Evolutionary conservation across 2,797 vertebrate genomes (phyloP), one percentile per base, ranked within the genome.

Genomic region (Cyprinella venusta): DNA sequence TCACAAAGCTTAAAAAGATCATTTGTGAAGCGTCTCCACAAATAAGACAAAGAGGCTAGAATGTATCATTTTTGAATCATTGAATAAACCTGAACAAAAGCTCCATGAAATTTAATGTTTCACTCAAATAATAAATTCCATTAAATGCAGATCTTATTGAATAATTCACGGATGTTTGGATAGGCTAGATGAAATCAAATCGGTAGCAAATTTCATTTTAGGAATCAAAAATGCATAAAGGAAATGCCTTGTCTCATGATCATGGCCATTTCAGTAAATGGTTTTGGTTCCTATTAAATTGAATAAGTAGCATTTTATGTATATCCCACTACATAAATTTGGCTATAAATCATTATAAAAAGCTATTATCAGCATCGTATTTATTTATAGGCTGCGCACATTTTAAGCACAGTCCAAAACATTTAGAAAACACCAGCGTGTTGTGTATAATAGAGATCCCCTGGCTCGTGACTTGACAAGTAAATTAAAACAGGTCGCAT

Each of bases 401-500:
- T 24, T 54, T n/a, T 38, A 75, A 56, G 72, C 13, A 59, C 52
- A 59, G 8, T 5, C n/a, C 21, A 40, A 56, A 56, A 74, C 50
- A n/a, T 26, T 61, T 69, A 4, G 21, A 15, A 5, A 40, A 18
- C n/a, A 26, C 33, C 21, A 18, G 10, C 8, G 48, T 50, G 59
- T 45, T 42, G 15, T 9, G 19, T 13, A 12, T 81, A 82, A 80
- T 77, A 80, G 71, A 86, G 67, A 83, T 75, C 63, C 81, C 76
- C 81, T 67, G 69, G 67, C 80, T 40, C 76, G 84, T 85, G 84
- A 69, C 65, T 59, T 86, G 85, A 86, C 86, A 86, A 85, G 88
- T 89, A 82, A 86, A 84, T 88, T 87, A 84, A 85, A 87, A 87
- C 80, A 69, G 30, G 65, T 42, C 81, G 76, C 76, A 36, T 45